Evolutionary conservation across 2,888 invertebrate genomes (phyloP).

Genomic region (Dysmachus trigonus): DNA sequence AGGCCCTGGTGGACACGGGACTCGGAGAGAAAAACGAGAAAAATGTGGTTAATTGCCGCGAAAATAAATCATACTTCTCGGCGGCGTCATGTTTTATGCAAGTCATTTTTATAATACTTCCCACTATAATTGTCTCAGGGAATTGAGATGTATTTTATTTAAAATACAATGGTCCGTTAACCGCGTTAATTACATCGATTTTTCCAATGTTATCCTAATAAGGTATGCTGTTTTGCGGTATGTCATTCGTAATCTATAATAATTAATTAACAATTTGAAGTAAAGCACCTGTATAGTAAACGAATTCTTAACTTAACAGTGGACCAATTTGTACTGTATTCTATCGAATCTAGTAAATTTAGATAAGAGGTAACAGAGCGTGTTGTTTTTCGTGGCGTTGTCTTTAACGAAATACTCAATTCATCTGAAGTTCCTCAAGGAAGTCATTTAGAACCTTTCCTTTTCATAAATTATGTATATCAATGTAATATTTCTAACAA

Average conservation of each 20-base stretch:
- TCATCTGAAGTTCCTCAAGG: no score
- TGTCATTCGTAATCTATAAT: not conserved
- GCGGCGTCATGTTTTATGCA: conserved; percentile 1
- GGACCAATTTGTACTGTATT: no score
- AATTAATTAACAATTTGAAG: no score
- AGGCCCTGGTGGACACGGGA: not conserved
- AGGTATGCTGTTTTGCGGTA: not conserved
- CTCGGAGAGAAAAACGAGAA: not conserved
- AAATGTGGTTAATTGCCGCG: conserved; percentile 15
- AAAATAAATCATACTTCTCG: not conserved
- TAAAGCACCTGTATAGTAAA: no score
- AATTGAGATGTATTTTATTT: not conserved
- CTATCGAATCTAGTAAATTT: no score
- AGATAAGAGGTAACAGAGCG: no score
- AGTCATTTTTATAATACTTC: not conserved
- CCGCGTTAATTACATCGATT: not conserved
- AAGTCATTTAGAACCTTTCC: no score
- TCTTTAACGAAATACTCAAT: no score
- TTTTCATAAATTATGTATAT: no score
- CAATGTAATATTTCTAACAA: no score
- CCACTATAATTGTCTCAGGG: not conserved
- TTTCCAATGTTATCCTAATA: not conserved
- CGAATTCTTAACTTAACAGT: no score
- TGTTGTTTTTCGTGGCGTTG: no score
- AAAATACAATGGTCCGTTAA: not conserved